These are phyloP conservation scores for Ispidina lecontei DNA, from an alignment of 2,797 vertebrate genomes.

Conservation along the genomic window DNA sequence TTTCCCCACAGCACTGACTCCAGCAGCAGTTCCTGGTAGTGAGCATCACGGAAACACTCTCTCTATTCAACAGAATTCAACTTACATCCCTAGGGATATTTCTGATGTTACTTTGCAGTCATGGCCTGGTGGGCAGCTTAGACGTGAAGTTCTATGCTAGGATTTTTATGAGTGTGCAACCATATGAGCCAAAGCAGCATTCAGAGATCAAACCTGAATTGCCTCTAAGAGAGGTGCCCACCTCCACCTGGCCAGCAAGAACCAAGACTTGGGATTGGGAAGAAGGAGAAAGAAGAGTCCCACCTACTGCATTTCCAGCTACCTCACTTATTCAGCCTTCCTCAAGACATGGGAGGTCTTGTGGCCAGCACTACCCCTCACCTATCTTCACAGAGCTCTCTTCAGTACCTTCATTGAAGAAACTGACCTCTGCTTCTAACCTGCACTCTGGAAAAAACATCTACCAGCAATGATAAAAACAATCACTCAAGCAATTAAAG, in stretches of 20 bases:
- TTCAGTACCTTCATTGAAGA: neutral
- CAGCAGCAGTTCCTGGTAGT: neutral
- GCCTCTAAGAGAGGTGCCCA: neutral
- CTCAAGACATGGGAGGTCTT: neutral
- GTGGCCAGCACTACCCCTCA: too few species aligned
- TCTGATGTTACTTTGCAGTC: too few species aligned
- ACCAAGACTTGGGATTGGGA: neutral
- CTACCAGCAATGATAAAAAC: neutral
- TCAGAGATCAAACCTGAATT: neutral
- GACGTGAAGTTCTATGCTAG: neutral
- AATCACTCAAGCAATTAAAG: neutral
- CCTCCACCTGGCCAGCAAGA: neutral
- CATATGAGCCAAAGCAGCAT: rapidly evolving
- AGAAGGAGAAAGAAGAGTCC: neutral
- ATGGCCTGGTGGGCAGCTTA: neutral
- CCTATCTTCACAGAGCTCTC: neutral
- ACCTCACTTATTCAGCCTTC: neutral
- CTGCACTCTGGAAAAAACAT: neutral
- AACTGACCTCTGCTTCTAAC: neutral
- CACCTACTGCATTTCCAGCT: neutral
- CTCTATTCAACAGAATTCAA: neutral
- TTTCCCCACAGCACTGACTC: neutral
- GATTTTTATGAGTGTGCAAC: too few species aligned
- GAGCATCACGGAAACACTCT: neutral
- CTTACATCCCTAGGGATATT: neutral